These are phyloP conservation scores for Ophion ellenae DNA, from an alignment of 2,888 invertebrate species.

Conservation along the genomic window DNA sequence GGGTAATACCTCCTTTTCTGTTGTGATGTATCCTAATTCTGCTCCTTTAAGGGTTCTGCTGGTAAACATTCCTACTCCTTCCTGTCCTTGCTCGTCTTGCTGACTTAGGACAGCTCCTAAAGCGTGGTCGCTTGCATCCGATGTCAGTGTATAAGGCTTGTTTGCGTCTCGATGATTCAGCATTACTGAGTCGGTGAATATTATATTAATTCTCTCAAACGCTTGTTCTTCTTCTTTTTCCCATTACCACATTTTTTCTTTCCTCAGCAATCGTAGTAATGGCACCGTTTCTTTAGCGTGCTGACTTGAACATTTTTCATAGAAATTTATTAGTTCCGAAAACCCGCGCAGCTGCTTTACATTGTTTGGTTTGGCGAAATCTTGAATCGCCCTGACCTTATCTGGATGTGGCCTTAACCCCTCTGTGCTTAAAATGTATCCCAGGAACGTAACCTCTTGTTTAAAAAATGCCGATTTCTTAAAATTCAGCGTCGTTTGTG, in stretches of 20 bases:
- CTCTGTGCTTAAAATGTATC: neutral
- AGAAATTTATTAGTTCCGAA: neutral
- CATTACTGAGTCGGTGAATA: neutral
- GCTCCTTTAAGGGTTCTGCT: too few species aligned
- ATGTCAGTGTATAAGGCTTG: neutral
- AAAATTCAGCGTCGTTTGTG: too few species aligned
- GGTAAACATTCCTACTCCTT: neutral
- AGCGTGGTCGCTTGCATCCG: too few species aligned
- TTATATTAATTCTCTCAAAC: neutral
- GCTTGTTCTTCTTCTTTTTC: neutral
- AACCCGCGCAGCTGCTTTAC: neutral
- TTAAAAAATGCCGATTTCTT: too few species aligned
- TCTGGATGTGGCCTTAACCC: neutral
- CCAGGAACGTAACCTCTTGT: too few species aligned
- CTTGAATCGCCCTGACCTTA: too few species aligned
- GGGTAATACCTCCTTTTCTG: constrained; percentile 7
- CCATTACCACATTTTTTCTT: neutral
- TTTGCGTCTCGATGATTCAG: neutral
- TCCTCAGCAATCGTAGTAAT: neutral
- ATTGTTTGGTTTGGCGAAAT: neutral
- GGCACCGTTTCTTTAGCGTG: neutral
- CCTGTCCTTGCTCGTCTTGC: too few species aligned
- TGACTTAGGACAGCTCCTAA: too few species aligned
- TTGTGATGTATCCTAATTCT: constrained; percentile 3
- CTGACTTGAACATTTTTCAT: neutral